Conservation (phyloP, 2,797 vertebrate genomes). For the Okamejei kenojei region DNA sequence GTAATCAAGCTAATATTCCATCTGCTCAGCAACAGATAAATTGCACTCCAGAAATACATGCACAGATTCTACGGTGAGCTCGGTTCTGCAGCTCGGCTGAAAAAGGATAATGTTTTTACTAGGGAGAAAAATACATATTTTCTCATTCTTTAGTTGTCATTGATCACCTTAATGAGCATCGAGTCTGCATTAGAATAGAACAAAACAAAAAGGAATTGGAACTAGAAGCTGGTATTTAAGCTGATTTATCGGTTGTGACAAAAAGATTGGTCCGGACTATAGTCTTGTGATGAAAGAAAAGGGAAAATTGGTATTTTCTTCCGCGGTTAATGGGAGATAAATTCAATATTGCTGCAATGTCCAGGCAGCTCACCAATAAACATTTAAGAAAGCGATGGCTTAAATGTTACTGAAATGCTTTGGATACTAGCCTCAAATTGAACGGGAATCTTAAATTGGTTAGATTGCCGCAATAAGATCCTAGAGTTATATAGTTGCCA, state of each 20-base stretch:
- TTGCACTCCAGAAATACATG: too few relatives aligned
- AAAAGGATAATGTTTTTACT: background rate
- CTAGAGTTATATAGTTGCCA: too few relatives aligned
- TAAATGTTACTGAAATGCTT: background rate
- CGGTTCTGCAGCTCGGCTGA: background rate
- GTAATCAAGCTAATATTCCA: too few relatives aligned
- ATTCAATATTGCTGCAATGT: background rate
- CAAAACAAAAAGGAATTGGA: background rate
- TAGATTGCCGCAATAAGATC: too few relatives aligned
- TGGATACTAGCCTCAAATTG: background rate
- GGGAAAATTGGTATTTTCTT: background rate
- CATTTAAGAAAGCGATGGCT: background rate
- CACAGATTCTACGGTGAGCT: background rate
- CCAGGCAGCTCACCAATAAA: background rate
- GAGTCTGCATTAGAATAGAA: background rate
- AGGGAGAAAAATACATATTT: background rate
- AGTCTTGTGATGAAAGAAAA: background rate
- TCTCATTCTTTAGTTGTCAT: background rate
- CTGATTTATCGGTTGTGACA: background rate
- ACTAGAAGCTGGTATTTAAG: background rate
- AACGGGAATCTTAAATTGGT: too few relatives aligned
- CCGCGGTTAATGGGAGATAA: background rate
- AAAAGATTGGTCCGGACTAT: background rate
- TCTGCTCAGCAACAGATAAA: too few relatives aligned
- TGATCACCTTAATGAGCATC: background rate